phyloP scores from a whole-genome alignment of 2,888 invertebrate species.

The Scaptomyza tumidula region DNA sequence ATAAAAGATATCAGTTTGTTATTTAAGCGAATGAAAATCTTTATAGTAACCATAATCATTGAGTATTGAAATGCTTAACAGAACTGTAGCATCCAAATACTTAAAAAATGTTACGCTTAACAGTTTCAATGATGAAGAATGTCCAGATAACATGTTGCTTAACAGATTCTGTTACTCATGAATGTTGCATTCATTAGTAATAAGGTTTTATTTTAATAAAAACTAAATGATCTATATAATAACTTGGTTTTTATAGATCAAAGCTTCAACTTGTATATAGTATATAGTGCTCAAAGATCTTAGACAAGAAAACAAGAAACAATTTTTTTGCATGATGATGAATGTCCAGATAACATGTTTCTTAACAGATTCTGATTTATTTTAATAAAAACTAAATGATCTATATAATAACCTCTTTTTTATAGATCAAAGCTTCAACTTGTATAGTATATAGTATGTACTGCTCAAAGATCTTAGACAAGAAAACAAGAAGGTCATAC shows the following conservation, averaged over 20 bases:
- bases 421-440: not conserved
- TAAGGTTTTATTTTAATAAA: too few species aligned
- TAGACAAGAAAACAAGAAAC: too few species aligned
- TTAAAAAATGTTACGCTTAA: too few species aligned
- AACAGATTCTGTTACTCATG: not conserved
- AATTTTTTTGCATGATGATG: too few species aligned
- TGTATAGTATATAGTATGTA: too few species aligned
- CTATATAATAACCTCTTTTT: not conserved
- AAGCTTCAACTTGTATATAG: not conserved
- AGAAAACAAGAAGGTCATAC: slow-evolving; percentile 1
- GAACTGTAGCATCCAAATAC: not conserved
- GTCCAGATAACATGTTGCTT: not conserved
- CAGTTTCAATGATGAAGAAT: not conserved
- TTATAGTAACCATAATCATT: too few species aligned
- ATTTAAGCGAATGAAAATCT: not conserved
- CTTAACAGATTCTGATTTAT: not conserved
- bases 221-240: not conserved
- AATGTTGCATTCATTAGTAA: not conserved
- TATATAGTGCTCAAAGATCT: too few species aligned
- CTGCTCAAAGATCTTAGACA: not conserved
- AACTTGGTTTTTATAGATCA: not conserved
- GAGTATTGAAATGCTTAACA: not conserved
- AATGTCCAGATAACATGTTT: not conserved
- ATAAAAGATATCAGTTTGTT: not conserved
- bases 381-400: not conserved